These are phyloP conservation scores for Phyllotreta cruciferae DNA, from an alignment of 2,888 invertebrate species.

Conservation along the genomic window DNA sequence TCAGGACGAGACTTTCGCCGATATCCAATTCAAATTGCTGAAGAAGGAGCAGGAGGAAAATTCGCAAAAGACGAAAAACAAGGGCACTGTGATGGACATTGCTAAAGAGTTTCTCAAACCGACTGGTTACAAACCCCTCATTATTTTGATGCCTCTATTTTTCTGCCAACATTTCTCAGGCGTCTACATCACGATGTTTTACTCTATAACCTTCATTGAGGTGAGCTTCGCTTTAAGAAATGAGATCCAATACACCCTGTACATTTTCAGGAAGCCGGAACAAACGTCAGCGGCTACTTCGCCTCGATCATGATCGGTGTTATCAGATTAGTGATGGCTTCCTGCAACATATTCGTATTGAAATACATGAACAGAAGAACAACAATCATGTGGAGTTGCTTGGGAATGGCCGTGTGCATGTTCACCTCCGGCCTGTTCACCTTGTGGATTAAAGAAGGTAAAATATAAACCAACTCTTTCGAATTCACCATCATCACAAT, in stretches of 20 bases:
- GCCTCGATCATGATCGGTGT: slow-evolving; percentile 67
- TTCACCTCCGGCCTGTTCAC: slow-evolving; percentile 64
- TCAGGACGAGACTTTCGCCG: slow-evolving; percentile 59
- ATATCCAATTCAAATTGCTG: slow-evolving; percentile 62
- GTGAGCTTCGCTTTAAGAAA: slow-evolving; percentile 50
- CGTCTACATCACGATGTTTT: slow-evolving; percentile 69
- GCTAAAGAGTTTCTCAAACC: slow-evolving; percentile 62
- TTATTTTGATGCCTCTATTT: slow-evolving; percentile 64
- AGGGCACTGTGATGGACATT: slow-evolving; percentile 51
- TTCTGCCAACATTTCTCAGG: slow-evolving; percentile 68
- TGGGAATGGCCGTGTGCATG: slow-evolving; percentile 66
- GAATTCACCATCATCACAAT: background rate
- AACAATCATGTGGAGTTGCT: slow-evolving; percentile 62
- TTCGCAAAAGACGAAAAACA: slow-evolving; percentile 51
- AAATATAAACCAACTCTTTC: slow-evolving; percentile 32
- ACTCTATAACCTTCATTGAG: slow-evolving; percentile 67
- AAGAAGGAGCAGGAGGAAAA: slow-evolving; percentile 63
- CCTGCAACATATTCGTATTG: slow-evolving; percentile 64
- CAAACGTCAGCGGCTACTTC: slow-evolving; percentile 62
- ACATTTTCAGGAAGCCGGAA: slow-evolving; percentile 60
- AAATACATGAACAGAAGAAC: slow-evolving; percentile 63
- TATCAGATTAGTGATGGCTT: slow-evolving; percentile 65
- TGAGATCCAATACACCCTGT: too few relatives aligned
- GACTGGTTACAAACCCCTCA: slow-evolving; percentile 66
- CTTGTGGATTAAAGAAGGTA: slow-evolving; percentile 60